Conservation (phyloP, 2,888 invertebrate genomes). For the Orthosia incerta region DNA sequence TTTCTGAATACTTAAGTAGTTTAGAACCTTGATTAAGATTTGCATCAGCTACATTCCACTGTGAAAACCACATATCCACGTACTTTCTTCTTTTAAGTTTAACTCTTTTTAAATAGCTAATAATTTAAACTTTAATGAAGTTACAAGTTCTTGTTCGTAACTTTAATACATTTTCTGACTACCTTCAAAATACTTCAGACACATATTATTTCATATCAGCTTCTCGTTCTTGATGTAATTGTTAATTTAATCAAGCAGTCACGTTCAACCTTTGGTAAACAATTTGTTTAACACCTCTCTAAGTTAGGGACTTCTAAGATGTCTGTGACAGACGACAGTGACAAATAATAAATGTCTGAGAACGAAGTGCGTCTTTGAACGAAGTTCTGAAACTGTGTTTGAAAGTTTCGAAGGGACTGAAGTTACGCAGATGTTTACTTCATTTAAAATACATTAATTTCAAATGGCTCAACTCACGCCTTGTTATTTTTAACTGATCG, state of each 20-base stretch:
- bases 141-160: background rate
- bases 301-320: conserved; percentile 29
- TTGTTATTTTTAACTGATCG: background rate
- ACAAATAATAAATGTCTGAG: conserved; percentile 42
- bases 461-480: background rate
- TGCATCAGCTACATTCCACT: background rate
- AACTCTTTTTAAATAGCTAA: background rate
- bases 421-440: conserved; percentile 31
- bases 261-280: conserved; percentile 29
- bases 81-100: too few relatives aligned
- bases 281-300: conserved; percentile 42
- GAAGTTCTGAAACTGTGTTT: conserved; percentile 37
- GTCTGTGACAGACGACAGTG: conserved; percentile 25
- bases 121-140: background rate
- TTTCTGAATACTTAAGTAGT: background rate
- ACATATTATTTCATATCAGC: conserved; percentile 8
- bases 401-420: conserved; percentile 25
- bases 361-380: conserved; percentile 8
- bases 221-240: background rate
- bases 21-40: background rate
- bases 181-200: conserved; percentile 5
- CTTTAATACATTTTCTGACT: background rate
- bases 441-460: conserved; percentile 14
- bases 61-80: background rate
- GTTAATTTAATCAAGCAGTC: conserved; percentile 33